Percentiles rank a stretch among this genome's conserved stretches.
phyloP scores from a whole-genome alignment of 2,113 vertebrate genomes.

The Epinephelus moara region DNA sequence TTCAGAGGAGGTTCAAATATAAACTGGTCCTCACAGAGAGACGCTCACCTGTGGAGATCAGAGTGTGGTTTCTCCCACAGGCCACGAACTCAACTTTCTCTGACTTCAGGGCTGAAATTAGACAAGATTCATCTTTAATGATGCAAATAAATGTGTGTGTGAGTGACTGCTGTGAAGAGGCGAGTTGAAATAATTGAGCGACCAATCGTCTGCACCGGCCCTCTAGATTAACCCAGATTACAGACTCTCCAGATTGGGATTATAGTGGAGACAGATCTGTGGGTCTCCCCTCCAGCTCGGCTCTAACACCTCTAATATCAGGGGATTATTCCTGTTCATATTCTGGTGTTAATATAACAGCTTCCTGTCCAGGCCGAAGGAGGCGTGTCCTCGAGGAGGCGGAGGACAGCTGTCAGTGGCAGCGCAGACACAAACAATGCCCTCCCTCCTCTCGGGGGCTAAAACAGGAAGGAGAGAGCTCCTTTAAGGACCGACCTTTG shows the following conservation, averaged over 20 bases:
- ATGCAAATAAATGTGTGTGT: background rate
- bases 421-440: constrained; percentile 18
- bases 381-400: background rate
- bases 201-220: background rate
- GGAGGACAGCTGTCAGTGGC: constrained; percentile 50
- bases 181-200: background rate
- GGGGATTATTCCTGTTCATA: background rate
- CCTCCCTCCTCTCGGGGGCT: background rate
- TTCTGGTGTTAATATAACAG: background rate
- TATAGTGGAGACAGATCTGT: constrained; percentile 1
- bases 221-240: constrained; percentile 58
- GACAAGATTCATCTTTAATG: background rate
- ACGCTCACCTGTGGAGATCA: constrained; percentile 91
- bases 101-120: constrained; percentile 89
- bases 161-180: background rate
- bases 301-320: background rate
- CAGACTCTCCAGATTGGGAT: constrained; percentile 33
- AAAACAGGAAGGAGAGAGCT: background rate
- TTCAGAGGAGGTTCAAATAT: background rate
- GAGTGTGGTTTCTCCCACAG: constrained; percentile 96
- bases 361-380: background rate
- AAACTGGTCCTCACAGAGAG: background rate
- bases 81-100: constrained; percentile 91
- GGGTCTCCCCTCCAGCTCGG: background rate
- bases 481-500: constrained; percentile 87